Base-by-base conservation (phyloP, 2,888 invertebrate species). In the Diadegma fenestrale region DNA sequence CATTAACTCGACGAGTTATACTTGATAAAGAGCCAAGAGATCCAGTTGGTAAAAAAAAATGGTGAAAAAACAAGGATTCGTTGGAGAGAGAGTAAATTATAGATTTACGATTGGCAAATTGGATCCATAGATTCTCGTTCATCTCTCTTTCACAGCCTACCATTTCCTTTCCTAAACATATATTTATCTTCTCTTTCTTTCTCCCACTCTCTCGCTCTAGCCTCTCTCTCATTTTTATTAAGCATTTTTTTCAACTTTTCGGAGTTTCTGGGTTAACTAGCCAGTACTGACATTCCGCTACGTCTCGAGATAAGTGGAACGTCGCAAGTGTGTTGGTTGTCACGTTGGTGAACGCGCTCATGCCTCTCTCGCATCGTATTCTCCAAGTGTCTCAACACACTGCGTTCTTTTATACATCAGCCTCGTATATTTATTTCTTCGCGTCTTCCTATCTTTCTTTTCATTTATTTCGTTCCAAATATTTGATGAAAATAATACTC, bases 281-380 rank as follows among this genome's bases (percentile, higher is more conserved):
- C 85, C 89, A 81, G 71, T 79, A 51, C 77, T 61, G 77, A 86
- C 88, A 90, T 90, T 91, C 89, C 89, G 89, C 90, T 90, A 89
- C 88, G 88, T 88, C 80, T 86, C 73, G 80, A 88, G 89, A 91
- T 91, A 91, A 92, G 91, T 91, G 88, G 90, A 90, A 91, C 91
- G 88, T 86, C 86, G 80, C 78, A 75, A 81, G 80, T 87, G 88
- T 88, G 84, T 88, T 84, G 79, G 84, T 85, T 73, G 77, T 58
- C 76, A 48, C 82, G 78, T 85, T 77, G 64, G 79, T 76, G 85
- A 69, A 72, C 75, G 82, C 45, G 77, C 77, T 75, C 79, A 71
- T 63, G 77, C 72, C 68, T 54, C 69, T 77, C 17, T 64, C 79
- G 10, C 61, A 45, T n/a, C 63, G 79, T 71, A 71, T 48, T 71